Base-by-base conservation (phyloP, 2,888 invertebrate genomes). In the Drosophila peninsularis region DNA sequence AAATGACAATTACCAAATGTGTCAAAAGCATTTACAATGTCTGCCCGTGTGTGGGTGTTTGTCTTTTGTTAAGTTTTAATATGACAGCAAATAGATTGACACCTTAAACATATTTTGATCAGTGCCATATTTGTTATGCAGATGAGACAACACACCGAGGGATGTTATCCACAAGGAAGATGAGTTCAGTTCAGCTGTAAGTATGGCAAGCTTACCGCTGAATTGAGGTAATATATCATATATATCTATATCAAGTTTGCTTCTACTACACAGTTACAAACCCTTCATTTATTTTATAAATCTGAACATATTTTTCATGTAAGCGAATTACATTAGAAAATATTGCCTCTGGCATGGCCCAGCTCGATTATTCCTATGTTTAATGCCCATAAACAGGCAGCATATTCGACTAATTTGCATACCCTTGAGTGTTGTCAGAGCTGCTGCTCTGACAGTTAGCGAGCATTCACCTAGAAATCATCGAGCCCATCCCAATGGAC, bases 1-100 rank as follows among this genome's bases (percentile, higher is more conserved):
- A 86, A 81, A 81, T 75, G 82, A 75, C 84, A 88, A 89, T 84
- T 84, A 85, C 74, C 79, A 85, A 89, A 89, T 71, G 86, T 84
- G 89, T 82, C 89, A 85, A 89, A 89, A 81, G 88, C 75, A 58
- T 30, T 62, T 63, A 61, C 24, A 49, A 27, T 57, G 44, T 60
- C 61, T 42, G 27, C 27, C 24, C 5, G 3, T 24, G 14, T 24
- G n/a, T 17, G 21, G n/a, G 24, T 24, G 63, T 57, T 53, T 50
- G 56, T 3, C 32, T 68, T 72, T 68, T 83, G 80, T 80, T 81
- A 76, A 71, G 71, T 68, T 78, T 78, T 76, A 84, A 84, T 89
- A 71, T 82, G 89, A 84, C 84, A 84, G 82, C 76, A 82, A 76
- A 85, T 75, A 75, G 86, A 74, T 73, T 58, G 64, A 37, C 49